Evolutionary conservation across 2,888 invertebrate genomes (phyloP), one percentile per base, ranked within the genome.

Genomic region (Diaphora mendica): DNA sequence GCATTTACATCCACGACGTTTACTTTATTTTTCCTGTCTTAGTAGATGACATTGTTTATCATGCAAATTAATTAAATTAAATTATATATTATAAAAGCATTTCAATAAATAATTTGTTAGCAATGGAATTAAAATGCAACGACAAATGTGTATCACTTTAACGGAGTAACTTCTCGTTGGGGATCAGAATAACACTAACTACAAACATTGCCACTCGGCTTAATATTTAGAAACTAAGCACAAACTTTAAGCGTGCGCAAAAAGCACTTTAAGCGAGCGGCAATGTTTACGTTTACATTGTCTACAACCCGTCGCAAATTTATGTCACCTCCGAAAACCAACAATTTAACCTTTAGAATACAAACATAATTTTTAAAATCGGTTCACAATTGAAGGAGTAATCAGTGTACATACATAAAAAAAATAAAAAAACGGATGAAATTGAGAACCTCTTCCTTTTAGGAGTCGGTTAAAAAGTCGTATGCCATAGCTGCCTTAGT

Each of bases 251-350:
- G 42, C 42, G 42, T 55, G 15, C 39, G 26, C 17, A 17, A 39
- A 51, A 35, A 59, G 23, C 11, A 39, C 17, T 59, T 59, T 39
- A 26, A 59, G 26, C 69, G 69, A 69, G 59, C 69, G 69, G 20
- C 70, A 69, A 59, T n/a, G 20, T 17, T 68, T 55, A 42, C 17
- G 30, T 30, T 30, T 48, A 33, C 23, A 23, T 48, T 33, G 30
- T 35, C 26, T 69, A 35, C 35, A 55, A 55, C 15, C 35, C 33
- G 55, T 59, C 26, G 69, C 39, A 70, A 70, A 70, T 69, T 69
- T 30, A 69, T 42, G 59, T 62, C 62, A 20, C 42, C 17, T 15
- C 30, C 48, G 39, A 67, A 4, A 48, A 33, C 23, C 23, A 15
- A 30, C 62, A 62, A 62, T 17, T n/a, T n/a, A n/a, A n/a, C n/a